Evolutionary conservation across 2,113 vertebrate genomes (phyloP).

Genomic region (Corynorhinus townsendii): DNA sequence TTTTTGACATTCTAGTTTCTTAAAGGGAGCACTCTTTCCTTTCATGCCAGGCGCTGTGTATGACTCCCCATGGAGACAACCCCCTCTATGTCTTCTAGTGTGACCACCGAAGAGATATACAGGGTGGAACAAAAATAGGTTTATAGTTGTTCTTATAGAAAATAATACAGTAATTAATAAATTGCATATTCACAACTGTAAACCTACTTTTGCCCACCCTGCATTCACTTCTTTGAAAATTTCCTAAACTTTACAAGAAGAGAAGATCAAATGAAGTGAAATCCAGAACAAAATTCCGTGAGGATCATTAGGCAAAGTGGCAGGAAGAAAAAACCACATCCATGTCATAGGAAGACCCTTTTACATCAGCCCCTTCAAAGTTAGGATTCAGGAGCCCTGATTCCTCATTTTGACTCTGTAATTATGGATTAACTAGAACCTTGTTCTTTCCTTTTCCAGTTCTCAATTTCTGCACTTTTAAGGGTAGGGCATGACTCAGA

Average conservation of each 20-base stretch:
- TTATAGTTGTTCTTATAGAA: background rate
- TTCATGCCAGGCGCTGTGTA: background rate
- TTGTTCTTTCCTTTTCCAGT: background rate
- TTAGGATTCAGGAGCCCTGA: background rate
- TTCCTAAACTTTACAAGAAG: background rate
- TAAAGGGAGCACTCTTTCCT: background rate
- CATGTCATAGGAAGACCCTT: background rate
- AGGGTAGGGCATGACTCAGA: background rate
- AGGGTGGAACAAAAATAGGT: background rate
- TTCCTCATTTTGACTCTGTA: background rate
- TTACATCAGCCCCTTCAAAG: background rate
- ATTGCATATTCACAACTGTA: background rate
- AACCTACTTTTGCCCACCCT: background rate
- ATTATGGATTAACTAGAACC: background rate
- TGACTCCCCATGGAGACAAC: rapidly evolving
- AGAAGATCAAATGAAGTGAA: background rate
- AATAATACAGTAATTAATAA: background rate
- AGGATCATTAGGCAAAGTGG: background rate
- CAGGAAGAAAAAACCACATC: background rate
- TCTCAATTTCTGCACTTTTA: background rate
- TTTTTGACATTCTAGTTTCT: background rate
- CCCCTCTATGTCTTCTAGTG: background rate
- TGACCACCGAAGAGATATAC: background rate
- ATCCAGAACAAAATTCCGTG: background rate
- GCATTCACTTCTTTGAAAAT: background rate